Base-by-base conservation (phyloP, 37 sponge, comb jelly and placozoan species). In the Chondrosia reniformis region DNA sequence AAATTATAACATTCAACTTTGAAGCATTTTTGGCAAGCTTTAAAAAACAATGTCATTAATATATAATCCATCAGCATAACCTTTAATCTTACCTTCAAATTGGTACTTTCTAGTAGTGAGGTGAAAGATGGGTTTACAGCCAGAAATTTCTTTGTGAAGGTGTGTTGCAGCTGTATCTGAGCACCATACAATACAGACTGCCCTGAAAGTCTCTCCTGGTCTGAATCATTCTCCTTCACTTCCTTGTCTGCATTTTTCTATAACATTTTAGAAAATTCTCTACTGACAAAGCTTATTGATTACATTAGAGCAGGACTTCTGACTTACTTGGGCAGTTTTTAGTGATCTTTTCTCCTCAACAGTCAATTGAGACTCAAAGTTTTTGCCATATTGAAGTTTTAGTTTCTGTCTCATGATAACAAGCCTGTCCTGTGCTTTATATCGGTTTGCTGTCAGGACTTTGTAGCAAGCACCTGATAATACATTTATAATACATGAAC, bases 401-500 rank as follows among this genome's bases (percentile, higher is more conserved):
- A 69, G 42, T 55, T 82, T 64, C 63, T 82, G 38, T 32, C 41
- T 71, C 38, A 78, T 24, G 2, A 75, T 33, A n/a, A 33, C 39
- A 24, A 84, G 74, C 22, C 37, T 49, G 28, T 84, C 69, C 38
- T 75, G 75, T 10, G 81, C 84, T 46, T 80, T 57, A 63, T 81
- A 80, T 74, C 84, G 84, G 84, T 84, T 89, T 0, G 89, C 80
- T n/a, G 71, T 78, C 21, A 89, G 33, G 0, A 89, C 84, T 46
- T 80, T 84, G 66, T 84, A 89, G n/a, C 84, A 49, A 38, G 81
- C 89, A 74, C 55, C 86, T 86, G n/a, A 56, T n/a, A n/a, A n/a
- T n/a, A n/a, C n/a, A 59, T 13, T 30, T 5, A 59, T 59, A 7
- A 59, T 15, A 49, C 15, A 49, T 10, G 15, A 10, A 49, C 10